Evolutionary conservation across 2,888 invertebrate genomes (phyloP), one percentile per base, ranked within the genome.

Genomic region (Cantharis lateralis): DNA sequence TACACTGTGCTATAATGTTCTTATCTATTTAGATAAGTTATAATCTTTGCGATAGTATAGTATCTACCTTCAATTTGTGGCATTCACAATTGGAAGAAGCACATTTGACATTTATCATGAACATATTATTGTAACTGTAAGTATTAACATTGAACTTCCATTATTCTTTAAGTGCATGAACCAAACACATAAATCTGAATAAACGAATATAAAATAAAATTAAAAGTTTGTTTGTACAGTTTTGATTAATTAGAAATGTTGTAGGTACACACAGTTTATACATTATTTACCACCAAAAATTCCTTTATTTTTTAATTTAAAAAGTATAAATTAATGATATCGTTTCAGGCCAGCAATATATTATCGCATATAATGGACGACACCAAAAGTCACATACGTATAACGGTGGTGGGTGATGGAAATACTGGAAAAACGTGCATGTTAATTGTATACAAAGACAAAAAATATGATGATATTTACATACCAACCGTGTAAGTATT

Each of bases 371-470:
- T 15, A 26, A 79, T 79, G 79, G 62, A 70, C 11, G 73, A 77
- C 20, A 10, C 61, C 26, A 79, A 77, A 71, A 74, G 72, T 61
- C 75, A 79, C 15, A 91, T 96, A 85, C 95, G 96, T 90, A 93
- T 96, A 84, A 95, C 96, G 80, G 94, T 95, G 77, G 95, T 96
- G 68, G 96, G 96, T 72, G 96, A 96, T 88, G 96, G 96, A 82
- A 95, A 95, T 91, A 96, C 96, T 62, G 96, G 96, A 77, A 96
- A 96, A 90, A 96, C 96, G 11, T 96, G 96, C 87, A 90, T 96
- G 86, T 92, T 96, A 80, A 95, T 88, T 66, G 87, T 86, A 13
- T 88, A 87, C 75, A 88, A 95, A 80, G 93, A 93, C 78, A 86
- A 86, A 83, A 92, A 93, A 87, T 96, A 96, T 87, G 95, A 96